Conservation (phyloP, 1,140 invertebrate species). For the Aphis craccivora region DNA sequence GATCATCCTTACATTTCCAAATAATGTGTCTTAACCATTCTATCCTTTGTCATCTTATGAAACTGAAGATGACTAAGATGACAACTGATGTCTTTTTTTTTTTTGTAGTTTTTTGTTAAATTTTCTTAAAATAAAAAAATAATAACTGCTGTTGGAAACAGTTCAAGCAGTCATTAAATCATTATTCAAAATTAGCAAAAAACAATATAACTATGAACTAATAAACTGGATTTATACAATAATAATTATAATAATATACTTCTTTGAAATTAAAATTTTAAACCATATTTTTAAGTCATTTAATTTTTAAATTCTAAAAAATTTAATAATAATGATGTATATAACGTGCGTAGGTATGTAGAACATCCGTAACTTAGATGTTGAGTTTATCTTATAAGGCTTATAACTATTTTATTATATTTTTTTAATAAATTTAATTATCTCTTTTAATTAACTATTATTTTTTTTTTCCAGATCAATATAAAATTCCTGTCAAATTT, state of each 20-base stretch:
- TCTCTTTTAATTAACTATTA: not conserved
- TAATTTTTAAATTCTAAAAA: not conserved
- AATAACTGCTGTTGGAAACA: too few species aligned
- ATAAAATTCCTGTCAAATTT: slow-evolving; percentile 72
- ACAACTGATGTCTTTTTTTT: too few species aligned
- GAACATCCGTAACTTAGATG: not conserved
- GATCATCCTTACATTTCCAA: too few species aligned
- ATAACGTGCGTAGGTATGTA: not conserved
- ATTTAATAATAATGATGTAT: not conserved
- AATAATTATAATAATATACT: not conserved
- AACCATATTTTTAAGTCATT: not conserved
- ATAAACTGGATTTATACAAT: not conserved
- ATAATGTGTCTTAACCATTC: too few species aligned
- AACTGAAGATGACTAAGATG: too few species aligned
- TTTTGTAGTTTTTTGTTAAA: too few species aligned
- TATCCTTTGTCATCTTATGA: too few species aligned
- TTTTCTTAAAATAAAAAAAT: too few species aligned
- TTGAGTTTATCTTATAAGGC: not conserved
- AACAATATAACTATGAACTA: not conserved
- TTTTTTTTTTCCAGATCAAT: slow-evolving; percentile 67
- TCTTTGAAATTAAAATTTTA: too few species aligned
- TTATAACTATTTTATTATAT: not conserved
- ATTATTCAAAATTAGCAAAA: too few species aligned
- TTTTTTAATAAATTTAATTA: not conserved
- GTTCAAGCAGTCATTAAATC: too few species aligned